Conservation (phyloP, 2,113 vertebrate species). For the Amia ocellicauda region DNA sequence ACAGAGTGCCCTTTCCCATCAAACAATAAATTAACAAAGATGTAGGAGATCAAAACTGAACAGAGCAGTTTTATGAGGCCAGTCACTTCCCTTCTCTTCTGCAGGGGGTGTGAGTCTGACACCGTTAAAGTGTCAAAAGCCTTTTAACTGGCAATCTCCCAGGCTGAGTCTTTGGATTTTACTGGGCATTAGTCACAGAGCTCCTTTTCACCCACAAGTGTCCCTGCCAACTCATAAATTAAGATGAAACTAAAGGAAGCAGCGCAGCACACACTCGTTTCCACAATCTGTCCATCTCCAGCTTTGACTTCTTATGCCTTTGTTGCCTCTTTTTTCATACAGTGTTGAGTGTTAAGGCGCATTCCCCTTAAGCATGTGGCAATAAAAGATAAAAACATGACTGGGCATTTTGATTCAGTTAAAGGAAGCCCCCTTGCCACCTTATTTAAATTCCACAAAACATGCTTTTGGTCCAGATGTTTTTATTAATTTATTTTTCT, state of each 20-base stretch:
- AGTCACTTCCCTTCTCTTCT: constrained; percentile 67
- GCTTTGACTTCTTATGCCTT: too few species aligned
- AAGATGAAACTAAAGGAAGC: neutral
- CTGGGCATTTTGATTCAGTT: too few species aligned
- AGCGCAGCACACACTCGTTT: too few species aligned
- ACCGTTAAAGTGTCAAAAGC: constrained; percentile 54
- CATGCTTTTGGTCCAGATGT: too few species aligned
- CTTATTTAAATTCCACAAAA: too few species aligned
- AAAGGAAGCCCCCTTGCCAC: too few species aligned
- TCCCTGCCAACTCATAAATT: constrained; percentile 23
- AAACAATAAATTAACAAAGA: constrained; percentile 58
- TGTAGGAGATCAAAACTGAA: constrained; percentile 50
- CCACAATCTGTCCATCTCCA: too few species aligned
- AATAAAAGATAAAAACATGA: too few species aligned
- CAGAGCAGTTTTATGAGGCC: constrained; percentile 60
- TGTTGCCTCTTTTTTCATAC: too few species aligned
- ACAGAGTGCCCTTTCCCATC: constrained; percentile 38
- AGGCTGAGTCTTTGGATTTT: constrained; percentile 43
- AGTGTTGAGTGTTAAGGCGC: too few species aligned
- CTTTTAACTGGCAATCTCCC: constrained; percentile 52
- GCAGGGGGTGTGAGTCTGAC: constrained; percentile 56
- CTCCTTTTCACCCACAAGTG: constrained; percentile 23
- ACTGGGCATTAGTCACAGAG: constrained; percentile 36
- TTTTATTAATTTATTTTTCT: too few species aligned
- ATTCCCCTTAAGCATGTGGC: too few species aligned